Evolutionary conservation across 2,888 invertebrate genomes (phyloP), one percentile per base, ranked within the genome.

Genomic region (Phasia obesa): DNA sequence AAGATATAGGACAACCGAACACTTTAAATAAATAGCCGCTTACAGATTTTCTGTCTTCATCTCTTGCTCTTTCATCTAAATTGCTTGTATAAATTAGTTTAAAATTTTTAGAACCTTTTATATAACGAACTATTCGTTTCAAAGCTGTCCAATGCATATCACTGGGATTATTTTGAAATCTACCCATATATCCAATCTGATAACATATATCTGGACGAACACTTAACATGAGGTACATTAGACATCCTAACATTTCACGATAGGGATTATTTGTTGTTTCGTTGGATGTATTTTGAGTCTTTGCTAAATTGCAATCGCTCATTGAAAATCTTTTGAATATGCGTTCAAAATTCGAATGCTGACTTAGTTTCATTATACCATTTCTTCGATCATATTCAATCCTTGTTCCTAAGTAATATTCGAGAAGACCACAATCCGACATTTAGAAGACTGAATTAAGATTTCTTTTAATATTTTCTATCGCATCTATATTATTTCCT

Each of bases 211-310:
- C 31, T 31, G 31, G 5, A 31, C 31, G 31, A 31, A 31, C 31
- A 31, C 31, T 31, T 31, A 31, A 31, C 31, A 23, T 60, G 5
- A 60, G 21, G 19, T 60, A 60, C 60, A 60, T 60, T 38, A 60
- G 38, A 42, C 42, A 38, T 19, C 44, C 60, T 25, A 62, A 23
- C 25, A 62, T 62, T 44, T 62, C 44, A 25, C 44, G 42, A n/a
- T 44, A 62, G 2, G 25, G 21, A 23, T n/a, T 62, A 23, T 42
- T 42, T 7, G 60, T 62, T 42, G 60, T 2, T 27, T 64, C 62
- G n/a, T 47, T 64, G 0, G n/a, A 21, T 13, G 19, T 27, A 17
- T 64, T 64, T 0, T 47, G n/a, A 17, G 44, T 62, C 17, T 62
- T 62, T 17, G 44, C 17, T 47, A 19, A 9, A 47, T n/a, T 47